Evolutionary conservation across 2,888 invertebrate species (phyloP).

Genomic region (Drosophila kanekoi): DNA sequence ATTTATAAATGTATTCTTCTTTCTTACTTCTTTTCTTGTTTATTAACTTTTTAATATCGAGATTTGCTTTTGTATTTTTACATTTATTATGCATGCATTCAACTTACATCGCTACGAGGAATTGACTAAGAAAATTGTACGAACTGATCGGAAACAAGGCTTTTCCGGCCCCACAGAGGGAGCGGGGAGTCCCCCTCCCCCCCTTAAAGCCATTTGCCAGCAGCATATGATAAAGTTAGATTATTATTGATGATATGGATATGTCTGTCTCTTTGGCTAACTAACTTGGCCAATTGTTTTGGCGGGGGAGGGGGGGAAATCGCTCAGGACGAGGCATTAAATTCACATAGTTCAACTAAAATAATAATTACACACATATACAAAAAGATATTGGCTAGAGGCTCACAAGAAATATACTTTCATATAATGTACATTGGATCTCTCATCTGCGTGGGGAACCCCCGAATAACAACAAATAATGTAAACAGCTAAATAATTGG

Average conservation of each 20-base stretch:
- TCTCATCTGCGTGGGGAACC: conserved; percentile 39
- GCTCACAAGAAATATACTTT: conserved; percentile 17
- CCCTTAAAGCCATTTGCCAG: conserved; percentile 10
- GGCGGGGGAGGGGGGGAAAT: not conserved
- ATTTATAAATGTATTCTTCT: conserved; percentile 28
- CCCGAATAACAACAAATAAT: conserved; percentile 76
- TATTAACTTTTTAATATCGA: conserved; percentile 55
- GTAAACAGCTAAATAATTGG: conserved; percentile 52
- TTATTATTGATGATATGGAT: conserved; percentile 32
- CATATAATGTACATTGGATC: conserved; percentile 55
- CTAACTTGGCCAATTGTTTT: conserved; percentile 15
- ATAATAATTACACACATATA: conserved; percentile 52
- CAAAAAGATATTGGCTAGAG: conserved; percentile 36
- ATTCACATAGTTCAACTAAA: conserved; percentile 59
- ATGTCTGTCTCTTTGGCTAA: conserved; percentile 39
- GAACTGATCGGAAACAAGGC: conserved; percentile 52
- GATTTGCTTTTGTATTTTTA: conserved; percentile 51
- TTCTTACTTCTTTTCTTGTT: not conserved
- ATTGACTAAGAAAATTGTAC: conserved; percentile 58
- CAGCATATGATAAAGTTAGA: conserved; percentile 16
- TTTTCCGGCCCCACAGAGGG: conserved; percentile 4
- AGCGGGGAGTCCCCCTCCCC: not conserved
- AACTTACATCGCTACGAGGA: conserved; percentile 45
- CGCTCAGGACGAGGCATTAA: conserved; percentile 37
- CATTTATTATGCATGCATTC: conserved; percentile 35